A percentile compares a stretch with the other conserved stretches of the same genome.
Conservation (phyloP, 2,113 vertebrate species). For the Myotis lucifugus region DNA sequence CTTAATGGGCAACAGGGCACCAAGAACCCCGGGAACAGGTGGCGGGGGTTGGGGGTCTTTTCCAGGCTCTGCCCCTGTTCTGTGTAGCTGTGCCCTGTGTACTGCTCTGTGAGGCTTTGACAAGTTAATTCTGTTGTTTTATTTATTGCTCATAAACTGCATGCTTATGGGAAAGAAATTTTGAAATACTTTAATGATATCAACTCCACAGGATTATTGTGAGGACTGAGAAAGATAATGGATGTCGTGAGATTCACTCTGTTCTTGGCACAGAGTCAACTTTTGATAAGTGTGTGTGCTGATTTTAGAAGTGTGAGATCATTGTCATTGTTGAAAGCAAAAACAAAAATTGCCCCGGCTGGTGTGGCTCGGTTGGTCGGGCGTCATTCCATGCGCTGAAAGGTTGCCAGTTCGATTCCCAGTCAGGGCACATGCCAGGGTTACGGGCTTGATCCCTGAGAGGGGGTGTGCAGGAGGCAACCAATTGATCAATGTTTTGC, state of each 20-base stretch:
- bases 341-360: background rate
- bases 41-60: background rate
- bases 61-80: background rate
- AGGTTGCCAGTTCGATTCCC: background rate
- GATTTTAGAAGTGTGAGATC: background rate
- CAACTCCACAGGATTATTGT: background rate
- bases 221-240: background rate
- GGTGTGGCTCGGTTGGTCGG: background rate
- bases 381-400: background rate
- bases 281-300: background rate
- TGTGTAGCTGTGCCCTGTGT: rapidly evolving
- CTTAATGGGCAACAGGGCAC: background rate
- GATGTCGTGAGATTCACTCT: background rate
- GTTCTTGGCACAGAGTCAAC: background rate
- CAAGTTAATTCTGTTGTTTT: background rate
- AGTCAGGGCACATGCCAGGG: background rate
- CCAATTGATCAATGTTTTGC: background rate
- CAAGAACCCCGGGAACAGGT: no score
- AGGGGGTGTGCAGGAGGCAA: background rate
- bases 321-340: background rate
- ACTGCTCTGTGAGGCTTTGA: background rate
- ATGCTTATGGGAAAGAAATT: background rate
- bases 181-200: background rate
- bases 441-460: background rate
- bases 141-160: background rate